Percentiles rank a stretch among this genome's conserved stretches.
These are phyloP conservation scores for Bradypodion pumilum DNA, from an alignment of 2,797 vertebrate genomes.

Conservation along the genomic window DNA sequence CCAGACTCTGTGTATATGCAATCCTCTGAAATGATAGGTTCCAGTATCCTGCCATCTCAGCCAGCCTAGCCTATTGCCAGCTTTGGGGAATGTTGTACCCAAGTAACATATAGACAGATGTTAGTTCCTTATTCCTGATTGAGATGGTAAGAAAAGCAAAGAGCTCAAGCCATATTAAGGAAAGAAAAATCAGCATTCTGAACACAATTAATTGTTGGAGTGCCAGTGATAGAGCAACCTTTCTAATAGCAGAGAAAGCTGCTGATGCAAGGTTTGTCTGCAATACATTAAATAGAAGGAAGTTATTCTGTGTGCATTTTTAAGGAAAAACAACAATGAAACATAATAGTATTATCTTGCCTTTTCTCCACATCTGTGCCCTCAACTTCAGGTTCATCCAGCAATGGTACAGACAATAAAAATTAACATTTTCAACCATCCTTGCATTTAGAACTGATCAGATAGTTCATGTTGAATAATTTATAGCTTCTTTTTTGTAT, in stretches of 20 bases:
- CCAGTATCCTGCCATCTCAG: too few species aligned
- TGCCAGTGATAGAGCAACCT: neutral
- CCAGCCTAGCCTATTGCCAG: too few species aligned
- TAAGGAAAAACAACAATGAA: neutral
- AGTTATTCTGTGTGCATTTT: neutral
- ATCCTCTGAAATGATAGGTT: too few species aligned
- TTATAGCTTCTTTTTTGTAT: conserved; percentile 23
- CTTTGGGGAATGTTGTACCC: too few species aligned
- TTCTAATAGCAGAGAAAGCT: neutral
- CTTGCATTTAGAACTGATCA: conserved; percentile 28
- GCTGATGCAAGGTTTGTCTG: conserved; percentile 19
- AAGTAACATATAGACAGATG: too few species aligned
- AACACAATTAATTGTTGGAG: neutral
- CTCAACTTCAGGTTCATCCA: conserved; percentile 27
- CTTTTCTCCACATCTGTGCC: conserved; percentile 22
- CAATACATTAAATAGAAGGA: neutral
- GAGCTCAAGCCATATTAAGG: neutral
- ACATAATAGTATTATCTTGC: conserved; percentile 20
- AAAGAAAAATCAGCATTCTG: neutral
- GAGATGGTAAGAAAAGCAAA: neutral
- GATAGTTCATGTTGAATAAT: conserved; percentile 37
- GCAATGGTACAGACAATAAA: conserved; percentile 25
- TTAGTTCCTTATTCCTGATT: too few species aligned
- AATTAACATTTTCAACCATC: conserved; percentile 32
- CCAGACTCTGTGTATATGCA: too few species aligned